phyloP scores from a whole-genome alignment of 2,113 vertebrate species.

The Sinocyclocheilus anophthalmus region DNA sequence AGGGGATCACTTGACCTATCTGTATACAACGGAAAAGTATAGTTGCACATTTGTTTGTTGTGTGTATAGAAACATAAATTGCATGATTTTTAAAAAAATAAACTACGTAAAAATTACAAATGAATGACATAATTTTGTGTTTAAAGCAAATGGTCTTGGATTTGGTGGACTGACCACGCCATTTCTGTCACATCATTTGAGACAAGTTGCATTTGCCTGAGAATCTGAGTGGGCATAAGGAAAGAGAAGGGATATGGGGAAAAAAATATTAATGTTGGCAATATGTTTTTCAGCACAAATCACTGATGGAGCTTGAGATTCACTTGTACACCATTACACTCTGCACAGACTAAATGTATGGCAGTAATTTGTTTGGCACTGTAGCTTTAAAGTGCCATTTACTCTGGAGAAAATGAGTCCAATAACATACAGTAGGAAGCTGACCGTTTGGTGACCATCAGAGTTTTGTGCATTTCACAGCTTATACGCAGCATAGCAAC shows the following conservation, averaged over 20 bases:
- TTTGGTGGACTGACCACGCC: neutral
- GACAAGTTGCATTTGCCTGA: neutral
- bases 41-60: too few species aligned
- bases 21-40: too few species aligned
- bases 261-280: slow-evolving; percentile 52
- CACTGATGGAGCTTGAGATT: slow-evolving; percentile 57
- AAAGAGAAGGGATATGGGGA: neutral
- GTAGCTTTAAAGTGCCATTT: slow-evolving; percentile 10
- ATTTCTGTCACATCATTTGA: neutral
- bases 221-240: neutral
- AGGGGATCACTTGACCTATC: too few species aligned
- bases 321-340: slow-evolving; percentile 61
- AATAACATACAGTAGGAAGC: neutral
- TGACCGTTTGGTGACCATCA: neutral
- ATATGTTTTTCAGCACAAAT: slow-evolving; percentile 44
- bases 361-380: slow-evolving; percentile 64
- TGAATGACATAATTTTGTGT: neutral
- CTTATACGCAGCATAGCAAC: neutral
- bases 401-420: neutral
- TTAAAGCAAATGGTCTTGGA: neutral
- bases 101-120: neutral
- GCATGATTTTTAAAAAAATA: too few species aligned
- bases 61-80: too few species aligned
- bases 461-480: neutral
- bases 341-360: slow-evolving; percentile 60